Percentiles rank a stretch among this genome's conserved stretches.
phyloP scores from a whole-genome alignment of 2,888 invertebrate species.

The Podotricha telesiphe region DNA sequence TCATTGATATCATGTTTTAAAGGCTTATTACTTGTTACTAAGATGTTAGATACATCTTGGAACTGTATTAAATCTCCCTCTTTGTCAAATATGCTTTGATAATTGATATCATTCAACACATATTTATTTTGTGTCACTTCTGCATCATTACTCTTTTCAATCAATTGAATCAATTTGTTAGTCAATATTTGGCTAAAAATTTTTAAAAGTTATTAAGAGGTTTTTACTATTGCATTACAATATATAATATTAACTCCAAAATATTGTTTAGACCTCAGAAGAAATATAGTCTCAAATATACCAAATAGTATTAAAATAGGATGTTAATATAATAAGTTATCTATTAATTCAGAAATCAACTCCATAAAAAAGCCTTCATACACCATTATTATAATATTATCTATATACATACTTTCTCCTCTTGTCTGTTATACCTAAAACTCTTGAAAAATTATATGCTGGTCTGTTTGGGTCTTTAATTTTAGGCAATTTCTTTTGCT shows the following conservation, averaged over 20 bases:
- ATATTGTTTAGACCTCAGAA: too few species aligned
- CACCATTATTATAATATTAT: background rate
- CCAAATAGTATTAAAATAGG: too few species aligned
- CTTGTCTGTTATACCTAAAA: conserved; percentile 88
- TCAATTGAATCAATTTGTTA: conserved; percentile 86
- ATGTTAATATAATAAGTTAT: too few species aligned
- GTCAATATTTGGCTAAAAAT: conserved; percentile 86
- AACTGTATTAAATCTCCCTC: conserved; percentile 86
- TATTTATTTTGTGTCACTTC: conserved; percentile 82
- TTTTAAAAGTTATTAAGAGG: conserved; percentile 13
- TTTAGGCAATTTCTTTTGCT: conserved; percentile 90
- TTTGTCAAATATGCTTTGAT: conserved; percentile 84
- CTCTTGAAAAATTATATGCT: conserved; percentile 87
- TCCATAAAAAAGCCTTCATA: too few species aligned
- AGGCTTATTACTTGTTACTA: conserved; percentile 86
- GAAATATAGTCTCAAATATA: too few species aligned
- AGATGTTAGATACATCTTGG: conserved; percentile 85
- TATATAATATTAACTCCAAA: too few species aligned
- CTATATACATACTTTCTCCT: conserved; percentile 85
- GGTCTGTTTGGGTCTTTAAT: conserved; percentile 88
- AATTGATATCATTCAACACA: conserved; percentile 83
- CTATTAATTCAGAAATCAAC: too few species aligned
- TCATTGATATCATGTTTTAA: conserved; percentile 79
- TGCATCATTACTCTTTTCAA: conserved; percentile 85
- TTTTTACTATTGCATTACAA: background rate